These are phyloP conservation scores for Perognathus longimembris DNA, from an alignment of 2,113 vertebrate genomes.

Conservation along the genomic window DNA sequence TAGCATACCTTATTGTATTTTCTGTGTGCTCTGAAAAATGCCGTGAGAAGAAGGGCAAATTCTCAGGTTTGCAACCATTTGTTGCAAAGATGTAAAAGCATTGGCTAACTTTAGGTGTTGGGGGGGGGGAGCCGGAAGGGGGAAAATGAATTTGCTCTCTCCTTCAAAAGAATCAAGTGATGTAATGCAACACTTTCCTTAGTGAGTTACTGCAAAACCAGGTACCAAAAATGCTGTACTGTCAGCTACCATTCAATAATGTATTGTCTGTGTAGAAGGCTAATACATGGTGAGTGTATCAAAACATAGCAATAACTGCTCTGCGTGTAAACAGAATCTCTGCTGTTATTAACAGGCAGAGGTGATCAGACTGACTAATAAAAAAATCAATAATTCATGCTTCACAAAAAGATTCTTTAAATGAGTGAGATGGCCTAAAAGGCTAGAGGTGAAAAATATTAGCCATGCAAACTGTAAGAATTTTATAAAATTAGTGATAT, in stretches of 20 bases:
- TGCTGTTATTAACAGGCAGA: neutral
- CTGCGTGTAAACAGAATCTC: neutral
- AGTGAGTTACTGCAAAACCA: neutral
- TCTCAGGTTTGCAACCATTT: neutral
- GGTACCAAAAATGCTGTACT: neutral
- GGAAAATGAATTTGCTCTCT: neutral
- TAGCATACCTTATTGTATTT: neutral
- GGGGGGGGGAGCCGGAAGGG: no score
- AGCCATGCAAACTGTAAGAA: neutral
- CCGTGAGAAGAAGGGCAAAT: neutral
- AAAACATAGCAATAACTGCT: neutral
- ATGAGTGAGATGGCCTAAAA: neutral
- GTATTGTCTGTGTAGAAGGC: neutral
- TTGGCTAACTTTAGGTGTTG: neutral
- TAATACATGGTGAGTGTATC: neutral
- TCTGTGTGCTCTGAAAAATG: neutral
- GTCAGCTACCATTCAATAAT: neutral
- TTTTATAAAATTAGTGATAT: neutral
- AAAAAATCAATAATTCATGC: neutral
- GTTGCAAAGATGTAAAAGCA: neutral
- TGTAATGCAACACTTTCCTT: neutral
- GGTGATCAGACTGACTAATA: neutral
- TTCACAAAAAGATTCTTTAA: neutral
- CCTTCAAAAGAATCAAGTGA: neutral
- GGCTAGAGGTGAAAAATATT: neutral